Base-by-base conservation (phyloP, 2,113 vertebrate species). In the Zosterops lateralis region DNA sequence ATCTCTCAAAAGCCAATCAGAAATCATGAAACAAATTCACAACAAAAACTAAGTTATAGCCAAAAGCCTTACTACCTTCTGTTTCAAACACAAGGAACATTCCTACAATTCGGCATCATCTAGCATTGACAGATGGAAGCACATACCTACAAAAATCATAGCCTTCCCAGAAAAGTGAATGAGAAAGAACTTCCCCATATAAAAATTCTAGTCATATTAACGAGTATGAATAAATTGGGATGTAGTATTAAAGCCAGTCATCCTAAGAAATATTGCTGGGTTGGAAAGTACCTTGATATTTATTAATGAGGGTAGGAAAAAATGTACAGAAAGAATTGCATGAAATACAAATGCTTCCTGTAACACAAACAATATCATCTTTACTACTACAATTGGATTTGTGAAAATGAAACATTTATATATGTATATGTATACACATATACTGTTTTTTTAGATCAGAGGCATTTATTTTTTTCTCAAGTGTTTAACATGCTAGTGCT, bases 51-150 rank as follows among this genome's bases (percentile, higher is more conserved):
- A 95, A 89, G 80, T 61, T 92, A 91, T 89, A 87, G 95, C 94
- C 96, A 96, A 96, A 92, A 95, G 84, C 66, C 50, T 93, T 66
- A 50, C 53, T 94, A 93, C 95, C 95, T 96, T 96, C 96, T 96
- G 96, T 93, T 96, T 93, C 91, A 89, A 96, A 87, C 94, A 95
- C 96, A 94, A 94, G 95, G 89, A 96, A 89, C 94, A 95, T 93
- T 95, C 91, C 94, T 87, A 91, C 84, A 75, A 93, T 91, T 92
- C 77, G n/a, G 92, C 92, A 81, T 96, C 70, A 92, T 95, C 73
- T 87, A 92, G 84, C 87, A 94, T 4, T 94, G 89, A 94, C 96
- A 96, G 95, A 96, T 96, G 95, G 95, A 92, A 68, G 88, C 94
- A 82, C 91, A 96, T 96, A 96, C 95, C 92, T 94, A 94, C 70